phyloP scores from a whole-genome alignment of 2,888 invertebrate species.

The Ptilodon capucinus region DNA sequence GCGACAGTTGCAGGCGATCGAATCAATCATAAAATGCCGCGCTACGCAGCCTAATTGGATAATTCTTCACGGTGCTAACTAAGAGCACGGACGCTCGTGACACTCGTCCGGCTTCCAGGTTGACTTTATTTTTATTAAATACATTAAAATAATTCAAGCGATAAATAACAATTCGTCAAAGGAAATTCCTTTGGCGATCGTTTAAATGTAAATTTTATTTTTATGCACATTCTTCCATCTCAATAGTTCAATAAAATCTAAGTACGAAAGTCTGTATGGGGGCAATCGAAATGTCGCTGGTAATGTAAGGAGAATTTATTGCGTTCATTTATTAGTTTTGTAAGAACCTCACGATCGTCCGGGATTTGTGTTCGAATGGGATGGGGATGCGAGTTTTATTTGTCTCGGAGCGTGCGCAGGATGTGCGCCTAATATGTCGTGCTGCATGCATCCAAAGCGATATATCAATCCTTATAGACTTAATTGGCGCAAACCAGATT shows the following conservation, averaged over 20 bases:
- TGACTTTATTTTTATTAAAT: slow-evolving; percentile 52
- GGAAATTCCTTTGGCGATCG: slow-evolving; percentile 6
- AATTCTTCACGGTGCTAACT: slow-evolving; percentile 67
- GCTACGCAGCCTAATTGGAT: slow-evolving; percentile 70
- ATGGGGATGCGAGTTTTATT: slow-evolving; percentile 70
- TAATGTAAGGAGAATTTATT: slow-evolving; percentile 73
- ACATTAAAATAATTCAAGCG: slow-evolving; percentile 42
- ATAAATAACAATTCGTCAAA: slow-evolving; percentile 38
- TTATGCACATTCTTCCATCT: slow-evolving; percentile 8
- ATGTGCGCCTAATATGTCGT: slow-evolving; percentile 64
- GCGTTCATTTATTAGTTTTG: slow-evolving; percentile 73
- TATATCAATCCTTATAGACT: slow-evolving; percentile 64
- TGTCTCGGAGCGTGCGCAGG: slow-evolving; percentile 66
- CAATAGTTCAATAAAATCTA: slow-evolving; percentile 24
- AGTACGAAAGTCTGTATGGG: slow-evolving; percentile 39
- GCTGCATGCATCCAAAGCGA: slow-evolving; percentile 55
- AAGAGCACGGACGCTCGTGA: slow-evolving; percentile 56
- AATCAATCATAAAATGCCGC: slow-evolving; percentile 66
- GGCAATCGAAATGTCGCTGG: slow-evolving; percentile 51
- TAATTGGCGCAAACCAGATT: slow-evolving; percentile 60
- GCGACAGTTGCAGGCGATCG: slow-evolving; percentile 64
- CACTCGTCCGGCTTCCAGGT: slow-evolving; percentile 37
- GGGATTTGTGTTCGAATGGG: slow-evolving; percentile 65
- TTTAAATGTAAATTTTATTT: slow-evolving; percentile 14
- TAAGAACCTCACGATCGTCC: slow-evolving; percentile 62